A percentile compares a stretch with the other conserved stretches of the same genome.
Evolutionary conservation across 2,797 vertebrate genomes (phyloP).

Genomic region (Enteromius afrohamiltoni): DNA sequence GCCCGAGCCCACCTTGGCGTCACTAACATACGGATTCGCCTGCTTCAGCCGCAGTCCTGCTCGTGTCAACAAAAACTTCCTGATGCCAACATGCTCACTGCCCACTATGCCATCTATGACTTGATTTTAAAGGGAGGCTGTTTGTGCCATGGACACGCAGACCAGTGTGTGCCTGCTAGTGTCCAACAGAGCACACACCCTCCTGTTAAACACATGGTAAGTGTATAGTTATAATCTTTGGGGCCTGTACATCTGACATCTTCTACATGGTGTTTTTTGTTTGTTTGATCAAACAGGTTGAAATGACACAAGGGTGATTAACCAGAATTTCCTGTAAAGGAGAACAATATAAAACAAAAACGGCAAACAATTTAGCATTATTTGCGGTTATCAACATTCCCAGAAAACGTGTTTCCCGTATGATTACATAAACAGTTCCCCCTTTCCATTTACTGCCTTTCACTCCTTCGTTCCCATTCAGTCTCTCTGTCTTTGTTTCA

Average conservation of each 20-base stretch:
- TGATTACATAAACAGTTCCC: constrained; percentile 51
- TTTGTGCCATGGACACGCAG: constrained; percentile 94
- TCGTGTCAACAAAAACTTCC: constrained; percentile 80
- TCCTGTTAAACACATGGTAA: constrained; percentile 82
- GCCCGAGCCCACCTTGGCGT: constrained; percentile 86
- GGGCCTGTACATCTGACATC: neutral
- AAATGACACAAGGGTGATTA: neutral
- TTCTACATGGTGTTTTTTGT: neutral
- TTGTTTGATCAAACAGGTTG: neutral
- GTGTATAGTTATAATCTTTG: constrained; percentile 59
- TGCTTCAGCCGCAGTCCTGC: constrained; percentile 86
- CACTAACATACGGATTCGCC: constrained; percentile 89
- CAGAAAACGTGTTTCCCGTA: constrained; percentile 10
- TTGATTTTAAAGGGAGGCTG: constrained; percentile 97
- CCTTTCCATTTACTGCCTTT: neutral
- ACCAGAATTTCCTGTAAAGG: neutral
- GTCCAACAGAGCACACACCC: constrained; percentile 82
- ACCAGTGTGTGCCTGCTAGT: constrained; percentile 83
- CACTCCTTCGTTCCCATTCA: neutral
- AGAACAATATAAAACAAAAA: neutral
- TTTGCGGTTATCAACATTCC: neutral
- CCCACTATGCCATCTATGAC: constrained; percentile 91
- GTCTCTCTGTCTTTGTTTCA: constrained; percentile 30
- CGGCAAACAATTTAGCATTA: neutral
- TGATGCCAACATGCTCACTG: constrained; percentile 19